A percentile compares a stretch with the other conserved stretches of the same genome.
phyloP scores from a whole-genome alignment of 2,797 vertebrate genomes.

The Vireo griseus region DNA sequence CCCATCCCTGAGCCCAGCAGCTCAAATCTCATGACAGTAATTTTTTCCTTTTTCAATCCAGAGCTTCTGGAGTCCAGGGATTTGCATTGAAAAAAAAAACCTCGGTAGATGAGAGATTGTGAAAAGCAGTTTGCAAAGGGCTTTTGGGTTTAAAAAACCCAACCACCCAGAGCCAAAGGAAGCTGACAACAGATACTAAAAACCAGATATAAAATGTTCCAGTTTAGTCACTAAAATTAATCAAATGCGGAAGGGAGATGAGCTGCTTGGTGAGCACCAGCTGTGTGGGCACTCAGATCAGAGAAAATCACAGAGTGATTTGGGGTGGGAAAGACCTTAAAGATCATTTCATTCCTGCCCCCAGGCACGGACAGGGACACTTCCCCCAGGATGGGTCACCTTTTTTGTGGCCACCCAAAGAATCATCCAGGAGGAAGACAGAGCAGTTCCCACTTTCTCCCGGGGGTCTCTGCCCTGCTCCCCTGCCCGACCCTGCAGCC shows the following conservation, averaged over 20 bases:
- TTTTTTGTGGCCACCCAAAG: too few species aligned
- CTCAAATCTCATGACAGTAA: background rate
- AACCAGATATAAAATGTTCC: background rate
- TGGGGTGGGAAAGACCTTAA: background rate
- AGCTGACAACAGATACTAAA: background rate
- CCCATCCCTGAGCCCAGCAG: background rate
- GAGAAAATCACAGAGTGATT: background rate
- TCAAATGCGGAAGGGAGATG: background rate
- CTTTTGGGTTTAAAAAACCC: background rate
- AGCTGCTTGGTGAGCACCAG: background rate
- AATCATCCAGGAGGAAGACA: background rate
- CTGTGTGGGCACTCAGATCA: accelerated
- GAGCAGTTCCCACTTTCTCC: background rate
- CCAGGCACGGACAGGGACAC: background rate
- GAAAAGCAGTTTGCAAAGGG: background rate
- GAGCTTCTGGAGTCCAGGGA: background rate
- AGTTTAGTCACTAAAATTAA: background rate
- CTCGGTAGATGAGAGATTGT: background rate
- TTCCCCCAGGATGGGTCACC: accelerated
- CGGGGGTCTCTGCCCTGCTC: background rate
- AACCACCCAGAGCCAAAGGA: background rate
- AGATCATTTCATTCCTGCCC: background rate
- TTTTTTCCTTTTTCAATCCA: background rate
- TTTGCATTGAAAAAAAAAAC: background rate
- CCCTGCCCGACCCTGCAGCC: background rate